phyloP scores from a whole-genome alignment of 2,113 vertebrate genomes.

The Platycercus adscitus region DNA sequence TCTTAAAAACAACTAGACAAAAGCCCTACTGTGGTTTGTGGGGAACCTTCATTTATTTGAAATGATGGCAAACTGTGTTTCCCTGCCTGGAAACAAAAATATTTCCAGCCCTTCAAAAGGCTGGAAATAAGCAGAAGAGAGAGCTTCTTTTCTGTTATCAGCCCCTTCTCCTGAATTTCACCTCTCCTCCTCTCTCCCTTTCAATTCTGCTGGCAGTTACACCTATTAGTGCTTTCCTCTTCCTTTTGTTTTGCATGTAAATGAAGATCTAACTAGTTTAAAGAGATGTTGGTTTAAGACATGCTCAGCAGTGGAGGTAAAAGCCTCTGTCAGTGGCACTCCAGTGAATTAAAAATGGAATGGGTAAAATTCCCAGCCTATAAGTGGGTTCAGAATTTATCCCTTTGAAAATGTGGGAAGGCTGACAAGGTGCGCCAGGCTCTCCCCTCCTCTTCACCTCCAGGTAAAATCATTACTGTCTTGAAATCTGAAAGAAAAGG shows the following conservation, averaged over 20 bases:
- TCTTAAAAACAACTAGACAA: constrained; percentile 17
- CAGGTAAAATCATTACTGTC: neutral
- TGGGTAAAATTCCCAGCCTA: neutral
- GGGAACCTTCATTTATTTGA: constrained; percentile 34
- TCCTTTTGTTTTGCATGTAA: constrained; percentile 40
- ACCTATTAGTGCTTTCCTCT: neutral
- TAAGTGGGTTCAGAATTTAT: neutral
- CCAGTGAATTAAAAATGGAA: neutral
- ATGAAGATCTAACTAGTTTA: neutral
- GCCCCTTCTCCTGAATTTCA: neutral
- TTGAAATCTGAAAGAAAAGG: neutral
- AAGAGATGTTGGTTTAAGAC: neutral
- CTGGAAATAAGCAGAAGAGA: neutral
- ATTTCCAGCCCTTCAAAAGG: neutral
- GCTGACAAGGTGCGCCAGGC: neutral
- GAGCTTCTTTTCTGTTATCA: neutral
- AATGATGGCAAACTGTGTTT: neutral
- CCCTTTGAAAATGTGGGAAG: neutral
- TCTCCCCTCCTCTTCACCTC: neutral
- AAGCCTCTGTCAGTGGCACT: neutral
- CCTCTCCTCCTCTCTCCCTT: neutral
- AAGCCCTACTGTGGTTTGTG: constrained; percentile 22
- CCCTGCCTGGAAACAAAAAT: neutral
- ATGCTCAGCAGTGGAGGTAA: neutral
- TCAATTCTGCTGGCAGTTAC: neutral